Evolutionary conservation across 2,113 vertebrate genomes (phyloP).

Genomic region (Pelecanus crispus): DNA sequence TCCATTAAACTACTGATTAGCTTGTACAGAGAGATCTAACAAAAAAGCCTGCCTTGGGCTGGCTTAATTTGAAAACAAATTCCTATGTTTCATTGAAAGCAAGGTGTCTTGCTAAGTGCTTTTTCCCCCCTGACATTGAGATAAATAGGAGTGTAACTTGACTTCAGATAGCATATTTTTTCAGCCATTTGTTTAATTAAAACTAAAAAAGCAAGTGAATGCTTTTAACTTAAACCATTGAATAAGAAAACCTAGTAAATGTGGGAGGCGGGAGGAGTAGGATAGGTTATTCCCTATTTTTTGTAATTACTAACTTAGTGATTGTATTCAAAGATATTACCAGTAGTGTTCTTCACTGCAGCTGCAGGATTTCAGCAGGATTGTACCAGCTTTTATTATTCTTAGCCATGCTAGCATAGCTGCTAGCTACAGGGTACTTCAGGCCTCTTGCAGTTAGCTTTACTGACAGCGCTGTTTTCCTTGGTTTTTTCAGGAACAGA

Average conservation of each 20-base stretch:
- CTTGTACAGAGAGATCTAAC: not conserved
- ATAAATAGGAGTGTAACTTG: not conserved
- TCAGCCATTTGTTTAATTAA: not conserved
- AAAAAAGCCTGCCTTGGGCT: not conserved
- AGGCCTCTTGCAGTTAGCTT: not conserved
- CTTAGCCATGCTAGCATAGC: not conserved
- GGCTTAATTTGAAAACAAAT: not conserved
- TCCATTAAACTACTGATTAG: not conserved
- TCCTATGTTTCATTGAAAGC: not conserved
- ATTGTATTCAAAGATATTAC: not conserved
- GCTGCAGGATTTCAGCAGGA: not conserved
- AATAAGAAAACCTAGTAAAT: not conserved
- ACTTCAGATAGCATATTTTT: not conserved
- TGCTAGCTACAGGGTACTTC: not conserved
- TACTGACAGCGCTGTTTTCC: not conserved
- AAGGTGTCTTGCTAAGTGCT: not conserved
- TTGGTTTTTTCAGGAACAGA: constrained; percentile 76
- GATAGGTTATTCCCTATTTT: not conserved
- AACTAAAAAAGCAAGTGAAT: not conserved
- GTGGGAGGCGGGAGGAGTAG: not conserved
- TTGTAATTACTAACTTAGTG: not conserved
- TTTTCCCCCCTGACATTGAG: rapidly evolving
- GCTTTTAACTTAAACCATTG: not conserved
- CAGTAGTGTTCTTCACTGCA: not conserved
- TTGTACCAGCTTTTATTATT: not conserved